Evolutionary conservation across 2,113 vertebrate species (phyloP).

Genomic region (Thryonomys swinderianus): DNA sequence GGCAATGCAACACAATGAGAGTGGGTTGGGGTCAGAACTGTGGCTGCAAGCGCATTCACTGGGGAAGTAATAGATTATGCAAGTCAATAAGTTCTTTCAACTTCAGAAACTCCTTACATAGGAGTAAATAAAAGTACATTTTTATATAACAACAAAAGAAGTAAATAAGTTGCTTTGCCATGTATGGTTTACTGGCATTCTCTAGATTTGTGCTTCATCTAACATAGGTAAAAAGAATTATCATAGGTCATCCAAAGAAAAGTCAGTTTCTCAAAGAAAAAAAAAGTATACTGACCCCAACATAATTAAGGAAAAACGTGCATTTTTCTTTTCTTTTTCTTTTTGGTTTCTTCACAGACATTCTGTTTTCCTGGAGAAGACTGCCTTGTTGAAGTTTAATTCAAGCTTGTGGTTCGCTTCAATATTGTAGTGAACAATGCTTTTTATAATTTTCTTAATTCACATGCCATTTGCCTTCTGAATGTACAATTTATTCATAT

Average conservation of each 20-base stretch:
- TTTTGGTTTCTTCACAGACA: background rate
- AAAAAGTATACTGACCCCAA: background rate
- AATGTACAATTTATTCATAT: background rate
- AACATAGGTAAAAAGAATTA: background rate
- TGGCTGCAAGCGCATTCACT: background rate
- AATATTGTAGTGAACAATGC: background rate
- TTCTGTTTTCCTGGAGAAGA: constrained; percentile 2
- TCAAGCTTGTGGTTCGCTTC: background rate
- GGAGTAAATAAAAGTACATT: background rate
- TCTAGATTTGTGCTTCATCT: background rate
- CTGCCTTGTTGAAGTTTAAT: background rate
- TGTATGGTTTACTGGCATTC: background rate
- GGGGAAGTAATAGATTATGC: background rate
- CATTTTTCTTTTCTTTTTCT: background rate
- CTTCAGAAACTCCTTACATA: background rate
- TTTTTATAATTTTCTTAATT: constrained; percentile 1
- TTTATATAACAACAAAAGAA: background rate
- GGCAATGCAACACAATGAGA: background rate
- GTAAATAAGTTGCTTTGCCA: background rate
- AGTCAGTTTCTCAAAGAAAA: background rate
- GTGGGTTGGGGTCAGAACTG: background rate
- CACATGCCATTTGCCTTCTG: background rate
- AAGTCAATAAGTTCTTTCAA: background rate
- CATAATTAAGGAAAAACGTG: background rate
- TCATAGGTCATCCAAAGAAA: background rate